Evolutionary conservation across 2,113 vertebrate genomes (phyloP).

Genomic region (Nymphicus hollandicus): DNA sequence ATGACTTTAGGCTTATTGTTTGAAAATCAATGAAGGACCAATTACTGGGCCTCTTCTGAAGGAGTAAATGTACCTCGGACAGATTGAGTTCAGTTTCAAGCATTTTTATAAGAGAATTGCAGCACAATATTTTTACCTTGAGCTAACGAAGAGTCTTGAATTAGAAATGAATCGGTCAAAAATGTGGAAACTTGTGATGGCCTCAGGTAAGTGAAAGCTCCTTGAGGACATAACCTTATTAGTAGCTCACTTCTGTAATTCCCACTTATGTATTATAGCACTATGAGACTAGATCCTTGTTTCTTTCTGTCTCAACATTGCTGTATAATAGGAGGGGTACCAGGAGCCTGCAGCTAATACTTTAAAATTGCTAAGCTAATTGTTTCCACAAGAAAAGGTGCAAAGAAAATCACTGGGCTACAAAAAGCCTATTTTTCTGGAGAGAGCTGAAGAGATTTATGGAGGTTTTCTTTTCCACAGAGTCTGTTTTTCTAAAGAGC

Average conservation of each 20-base stretch:
- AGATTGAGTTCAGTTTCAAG: background rate
- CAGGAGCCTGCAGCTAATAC: constrained; percentile 18
- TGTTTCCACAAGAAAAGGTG: constrained; percentile 63
- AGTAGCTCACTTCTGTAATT: background rate
- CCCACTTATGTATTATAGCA: background rate
- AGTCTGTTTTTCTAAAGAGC: constrained; percentile 49
- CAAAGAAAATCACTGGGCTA: constrained; percentile 39
- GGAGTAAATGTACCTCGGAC: background rate
- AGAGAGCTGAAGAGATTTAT: constrained; percentile 33
- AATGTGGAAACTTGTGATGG: background rate
- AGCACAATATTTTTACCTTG: background rate
- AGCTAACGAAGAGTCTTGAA: background rate
- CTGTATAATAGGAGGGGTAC: background rate
- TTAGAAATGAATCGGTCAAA: background rate
- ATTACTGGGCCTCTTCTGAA: rapidly evolving
- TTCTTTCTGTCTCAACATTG: background rate
- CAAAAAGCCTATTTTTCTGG: constrained; percentile 50
- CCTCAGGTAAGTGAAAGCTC: background rate
- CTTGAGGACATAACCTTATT: background rate
- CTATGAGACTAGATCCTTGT: background rate
- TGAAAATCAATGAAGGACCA: background rate
- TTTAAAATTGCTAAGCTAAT: constrained; percentile 51
- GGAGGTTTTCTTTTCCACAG: constrained; percentile 44
- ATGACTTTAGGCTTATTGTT: background rate
- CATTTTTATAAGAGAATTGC: background rate